A percentile compares a stretch with the other conserved stretches of the same genome.
Conservation (phyloP, 2,113 vertebrate genomes). For the Nesoenas mayeri region DNA sequence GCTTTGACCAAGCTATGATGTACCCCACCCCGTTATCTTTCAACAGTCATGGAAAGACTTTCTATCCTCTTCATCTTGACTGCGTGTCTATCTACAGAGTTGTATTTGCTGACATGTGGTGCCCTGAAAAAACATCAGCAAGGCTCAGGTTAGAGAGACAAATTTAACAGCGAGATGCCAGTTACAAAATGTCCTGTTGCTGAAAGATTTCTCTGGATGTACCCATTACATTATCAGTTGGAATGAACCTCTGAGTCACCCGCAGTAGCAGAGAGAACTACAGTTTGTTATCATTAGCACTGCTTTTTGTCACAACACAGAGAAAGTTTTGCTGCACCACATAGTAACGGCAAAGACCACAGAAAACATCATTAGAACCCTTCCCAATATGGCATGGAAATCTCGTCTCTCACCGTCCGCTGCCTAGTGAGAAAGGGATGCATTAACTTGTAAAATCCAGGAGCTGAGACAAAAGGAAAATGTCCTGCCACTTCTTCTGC, state of each 20-base stretch:
- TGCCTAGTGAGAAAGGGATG: neutral
- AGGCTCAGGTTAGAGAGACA: neutral
- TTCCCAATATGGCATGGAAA: neutral
- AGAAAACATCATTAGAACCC: neutral
- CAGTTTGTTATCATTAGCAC: neutral
- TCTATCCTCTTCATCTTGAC: neutral
- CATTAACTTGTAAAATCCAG: neutral
- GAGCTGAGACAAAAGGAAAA: neutral
- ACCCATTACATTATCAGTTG: conserved; percentile 29
- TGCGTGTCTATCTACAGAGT: neutral
- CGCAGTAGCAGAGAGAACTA: neutral
- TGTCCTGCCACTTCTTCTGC: neutral
- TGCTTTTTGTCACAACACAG: conserved; percentile 13
- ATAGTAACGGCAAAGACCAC: neutral
- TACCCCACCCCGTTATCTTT: neutral
- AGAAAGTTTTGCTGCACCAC: neutral
- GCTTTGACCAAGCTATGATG: neutral
- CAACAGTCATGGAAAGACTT: neutral
- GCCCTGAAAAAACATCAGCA: neutral
- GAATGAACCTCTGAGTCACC: conserved; percentile 39
- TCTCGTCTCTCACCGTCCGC: neutral
- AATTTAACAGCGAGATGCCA: neutral
- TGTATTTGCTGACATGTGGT: neutral
- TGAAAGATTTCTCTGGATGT: neutral
- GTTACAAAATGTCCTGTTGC: neutral